Conservation (phyloP, 2,113 vertebrate genomes). For the Dasyurus viverrinus region DNA sequence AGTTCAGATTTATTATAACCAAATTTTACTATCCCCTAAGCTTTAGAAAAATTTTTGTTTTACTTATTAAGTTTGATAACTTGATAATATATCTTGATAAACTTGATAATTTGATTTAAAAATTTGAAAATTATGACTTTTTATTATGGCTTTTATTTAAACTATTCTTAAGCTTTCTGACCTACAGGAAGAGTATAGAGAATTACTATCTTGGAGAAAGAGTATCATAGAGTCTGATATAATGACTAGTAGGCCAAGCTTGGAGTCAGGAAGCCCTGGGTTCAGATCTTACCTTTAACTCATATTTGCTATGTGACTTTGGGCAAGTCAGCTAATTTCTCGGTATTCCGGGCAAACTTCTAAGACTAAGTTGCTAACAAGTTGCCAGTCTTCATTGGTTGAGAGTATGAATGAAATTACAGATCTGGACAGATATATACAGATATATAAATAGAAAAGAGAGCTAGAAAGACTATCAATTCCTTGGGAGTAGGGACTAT, state of each 20-base stretch:
- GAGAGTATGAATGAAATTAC: too few relatives aligned
- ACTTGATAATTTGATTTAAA: constrained; percentile 27
- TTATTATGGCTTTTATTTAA: constrained; percentile 18
- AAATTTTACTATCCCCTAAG: neutral
- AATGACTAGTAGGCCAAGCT: neutral
- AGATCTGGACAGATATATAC: too few relatives aligned
- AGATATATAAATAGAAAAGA: too few relatives aligned
- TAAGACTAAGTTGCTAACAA: neutral
- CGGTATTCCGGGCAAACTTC: neutral
- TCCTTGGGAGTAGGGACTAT: too few relatives aligned
- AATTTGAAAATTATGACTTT: neutral
- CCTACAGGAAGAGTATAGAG: constrained; percentile 10
- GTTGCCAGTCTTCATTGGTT: too few relatives aligned
- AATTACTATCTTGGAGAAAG: neutral
- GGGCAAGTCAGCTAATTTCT: neutral
- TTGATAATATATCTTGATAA: neutral
- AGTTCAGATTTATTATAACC: neutral
- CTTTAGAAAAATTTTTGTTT: constrained; percentile 2
- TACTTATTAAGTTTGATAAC: constrained; percentile 22
- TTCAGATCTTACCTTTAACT: neutral
- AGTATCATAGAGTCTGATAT: neutral
- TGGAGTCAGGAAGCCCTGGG: neutral
- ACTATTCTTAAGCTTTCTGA: constrained; percentile 17
- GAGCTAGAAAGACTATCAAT: too few relatives aligned
- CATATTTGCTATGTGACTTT: neutral